Conservation (phyloP, 2,113 vertebrate species). For the Cettia cetti region DNA sequence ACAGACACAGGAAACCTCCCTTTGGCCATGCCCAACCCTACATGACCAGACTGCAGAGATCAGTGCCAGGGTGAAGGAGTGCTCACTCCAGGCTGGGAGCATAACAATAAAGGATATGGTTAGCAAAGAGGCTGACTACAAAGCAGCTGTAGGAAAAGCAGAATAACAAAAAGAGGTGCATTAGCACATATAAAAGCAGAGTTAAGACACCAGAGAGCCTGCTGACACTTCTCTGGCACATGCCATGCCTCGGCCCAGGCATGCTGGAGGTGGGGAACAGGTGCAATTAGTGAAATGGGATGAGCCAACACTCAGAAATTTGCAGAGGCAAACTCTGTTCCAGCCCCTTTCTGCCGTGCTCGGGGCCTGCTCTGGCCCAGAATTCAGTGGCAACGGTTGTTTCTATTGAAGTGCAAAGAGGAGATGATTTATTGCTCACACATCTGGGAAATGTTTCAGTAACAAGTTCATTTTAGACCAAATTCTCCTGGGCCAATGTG, state of each 20-base stretch:
- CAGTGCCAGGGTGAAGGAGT: not conserved
- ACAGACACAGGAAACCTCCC: fast-evolving
- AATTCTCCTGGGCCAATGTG: not conserved
- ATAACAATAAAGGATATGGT: fast-evolving
- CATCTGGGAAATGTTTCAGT: not conserved
- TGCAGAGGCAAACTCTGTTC: not conserved
- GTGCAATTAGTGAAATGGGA: not conserved
- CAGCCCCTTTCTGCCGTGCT: not conserved
- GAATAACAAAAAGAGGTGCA: not conserved
- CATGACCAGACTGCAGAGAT: not conserved
- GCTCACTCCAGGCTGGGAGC: not conserved
- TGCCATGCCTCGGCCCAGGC: not conserved
- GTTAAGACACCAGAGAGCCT: not conserved
- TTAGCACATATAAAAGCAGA: not conserved
- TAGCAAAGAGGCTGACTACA: not conserved
- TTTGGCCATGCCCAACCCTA: not conserved
- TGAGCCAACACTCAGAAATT: not conserved
- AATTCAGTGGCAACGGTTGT: not conserved
- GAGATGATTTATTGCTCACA: not conserved
- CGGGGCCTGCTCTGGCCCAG: not conserved
- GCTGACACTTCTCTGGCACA: conserved; percentile 9
- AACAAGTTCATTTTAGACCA: not conserved
- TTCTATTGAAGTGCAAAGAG: not conserved
- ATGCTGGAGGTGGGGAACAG: not conserved
- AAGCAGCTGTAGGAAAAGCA: not conserved